These are phyloP conservation scores for Netelia inedita DNA, from an alignment of 2,888 invertebrate genomes.

Conservation along the genomic window DNA sequence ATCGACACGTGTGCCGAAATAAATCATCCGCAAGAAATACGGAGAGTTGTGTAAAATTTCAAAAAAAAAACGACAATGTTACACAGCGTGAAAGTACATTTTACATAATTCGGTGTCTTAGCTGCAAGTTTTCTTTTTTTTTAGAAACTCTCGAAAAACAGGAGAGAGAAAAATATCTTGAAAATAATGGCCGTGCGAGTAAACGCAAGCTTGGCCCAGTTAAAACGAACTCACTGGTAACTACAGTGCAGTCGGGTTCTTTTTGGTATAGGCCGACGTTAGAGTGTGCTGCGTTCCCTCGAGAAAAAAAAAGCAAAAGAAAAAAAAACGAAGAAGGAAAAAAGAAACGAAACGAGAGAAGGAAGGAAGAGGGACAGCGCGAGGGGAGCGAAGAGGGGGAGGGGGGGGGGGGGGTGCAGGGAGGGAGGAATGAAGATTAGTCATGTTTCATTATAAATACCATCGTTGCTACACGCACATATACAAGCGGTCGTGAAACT, in stretches of 20 bases:
- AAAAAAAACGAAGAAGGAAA: slow-evolving; percentile 47
- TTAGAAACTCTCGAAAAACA: slow-evolving; percentile 66
- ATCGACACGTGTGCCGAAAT: not conserved
- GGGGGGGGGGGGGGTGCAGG: slow-evolving; percentile 46
- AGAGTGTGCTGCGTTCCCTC: slow-evolving; percentile 17
- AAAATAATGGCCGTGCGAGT: slow-evolving; percentile 74
- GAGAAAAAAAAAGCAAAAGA: slow-evolving; percentile 21
- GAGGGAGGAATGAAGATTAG: slow-evolving; percentile 71
- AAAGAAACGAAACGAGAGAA: slow-evolving; percentile 27
- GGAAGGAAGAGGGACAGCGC: slow-evolving; percentile 22
- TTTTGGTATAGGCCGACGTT: slow-evolving; percentile 17
- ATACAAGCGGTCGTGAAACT: slow-evolving; percentile 45
- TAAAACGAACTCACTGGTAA: slow-evolving; percentile 70
- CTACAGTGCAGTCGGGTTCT: slow-evolving; percentile 17
- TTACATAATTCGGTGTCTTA: not conserved
- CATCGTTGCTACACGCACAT: slow-evolving; percentile 54
- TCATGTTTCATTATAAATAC: slow-evolving; percentile 77
- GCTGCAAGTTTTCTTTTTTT: slow-evolving; percentile 46
- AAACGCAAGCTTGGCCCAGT: slow-evolving; percentile 76
- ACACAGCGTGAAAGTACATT: slow-evolving; percentile 52
- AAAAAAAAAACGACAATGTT: slow-evolving; percentile 71
- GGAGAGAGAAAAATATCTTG: slow-evolving; percentile 62
- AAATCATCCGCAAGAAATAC: slow-evolving; percentile 13
- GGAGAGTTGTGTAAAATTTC: slow-evolving; percentile 70
- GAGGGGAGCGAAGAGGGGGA: slow-evolving; percentile 31